Base-by-base conservation (phyloP, 2,797 vertebrate species). In the Sebastolobus alascanus region DNA sequence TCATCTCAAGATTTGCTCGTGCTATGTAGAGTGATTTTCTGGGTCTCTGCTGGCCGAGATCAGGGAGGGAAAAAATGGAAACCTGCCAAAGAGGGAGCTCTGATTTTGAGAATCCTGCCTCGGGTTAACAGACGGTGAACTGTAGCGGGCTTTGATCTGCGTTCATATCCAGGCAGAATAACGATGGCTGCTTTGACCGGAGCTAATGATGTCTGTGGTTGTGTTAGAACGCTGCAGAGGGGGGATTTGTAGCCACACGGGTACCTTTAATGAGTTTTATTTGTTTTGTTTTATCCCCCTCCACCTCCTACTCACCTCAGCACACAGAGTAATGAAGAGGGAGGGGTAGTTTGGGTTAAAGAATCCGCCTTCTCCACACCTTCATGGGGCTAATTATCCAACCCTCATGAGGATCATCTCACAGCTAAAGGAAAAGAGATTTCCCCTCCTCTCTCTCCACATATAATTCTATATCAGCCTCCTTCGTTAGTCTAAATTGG, bases 181-280 rank as follows among this genome's bases (percentile, higher is more conserved):
- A 92, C 69, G 76, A 88, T 77, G 87, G 84, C 73, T 90, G 61
- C 86, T 87, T 75, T 87, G 89, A 88, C 86, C 66, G 7, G 27
- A 37, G 82, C 85, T 93, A 94, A 93, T 92, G 91, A 94, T 88
- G 90, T 89, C 89, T 90, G 90, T 20, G 64, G 82, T 46, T 70
- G 84, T 55, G 60, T 80, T 68, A 79, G 68, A 72, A 64, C 11
- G 50, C 74, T 68, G 80, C 80, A 70, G 72, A 72, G 40, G 80
- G 81, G 82, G 84, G 88, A 84, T 91, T 90, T 91, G 81, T 85
- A 88, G 2, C 77, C 89, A 84, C 81, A 80, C 74, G 43, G 80
- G 86, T 81, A 73, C 76, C 84, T 90, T 89, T 93, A 93, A 94
- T 94, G 90, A 94, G 90, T 91, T 93, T 87, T 93, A 92, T 94